These are phyloP conservation scores for Geotria australis DNA, from an alignment of 2,797 vertebrate genomes.

Conservation along the genomic window DNA sequence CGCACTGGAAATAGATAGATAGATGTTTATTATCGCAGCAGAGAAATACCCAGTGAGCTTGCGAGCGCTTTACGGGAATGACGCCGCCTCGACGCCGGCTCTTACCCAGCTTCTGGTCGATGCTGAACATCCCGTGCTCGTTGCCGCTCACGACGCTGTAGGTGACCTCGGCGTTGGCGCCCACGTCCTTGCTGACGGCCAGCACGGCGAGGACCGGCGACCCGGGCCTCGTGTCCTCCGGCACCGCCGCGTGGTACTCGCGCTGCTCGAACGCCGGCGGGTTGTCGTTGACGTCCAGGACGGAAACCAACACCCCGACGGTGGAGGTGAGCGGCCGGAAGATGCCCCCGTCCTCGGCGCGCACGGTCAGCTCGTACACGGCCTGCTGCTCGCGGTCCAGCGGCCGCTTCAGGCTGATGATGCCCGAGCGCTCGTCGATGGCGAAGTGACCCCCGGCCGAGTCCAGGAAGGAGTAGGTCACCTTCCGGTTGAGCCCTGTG, in stretches of 20 bases:
- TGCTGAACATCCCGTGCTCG: constrained; percentile 61
- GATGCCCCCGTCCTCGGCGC: constrained; percentile 35
- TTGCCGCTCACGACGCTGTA: constrained; percentile 74
- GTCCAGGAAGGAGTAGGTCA: constrained; percentile 38
- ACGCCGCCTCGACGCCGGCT: background rate
- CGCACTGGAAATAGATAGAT: no score
- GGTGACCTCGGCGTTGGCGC: constrained; percentile 48
- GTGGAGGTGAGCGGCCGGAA: constrained; percentile 31
- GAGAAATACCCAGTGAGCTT: no score
- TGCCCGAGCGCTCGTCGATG: constrained; percentile 45
- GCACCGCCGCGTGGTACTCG: constrained; percentile 40
- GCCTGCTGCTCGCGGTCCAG: constrained; percentile 52
- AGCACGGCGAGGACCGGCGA: constrained; percentile 51
- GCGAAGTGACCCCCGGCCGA: constrained; percentile 60
- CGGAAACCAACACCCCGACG: constrained; percentile 32
- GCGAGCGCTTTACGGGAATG: no score
- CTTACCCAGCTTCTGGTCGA: constrained; percentile 47
- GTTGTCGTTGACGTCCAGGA: constrained; percentile 92
- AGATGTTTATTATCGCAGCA: no score
- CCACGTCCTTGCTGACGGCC: constrained; percentile 53
- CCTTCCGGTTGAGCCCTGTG: constrained; percentile 39
- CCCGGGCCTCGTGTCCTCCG: constrained; percentile 37
- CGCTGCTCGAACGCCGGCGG: constrained; percentile 74
- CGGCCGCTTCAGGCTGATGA: constrained; percentile 35
- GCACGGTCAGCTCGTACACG: constrained; percentile 31